phyloP scores from a whole-genome alignment of 1,140 invertebrate species.

The Chionoecetes opilio region DNA sequence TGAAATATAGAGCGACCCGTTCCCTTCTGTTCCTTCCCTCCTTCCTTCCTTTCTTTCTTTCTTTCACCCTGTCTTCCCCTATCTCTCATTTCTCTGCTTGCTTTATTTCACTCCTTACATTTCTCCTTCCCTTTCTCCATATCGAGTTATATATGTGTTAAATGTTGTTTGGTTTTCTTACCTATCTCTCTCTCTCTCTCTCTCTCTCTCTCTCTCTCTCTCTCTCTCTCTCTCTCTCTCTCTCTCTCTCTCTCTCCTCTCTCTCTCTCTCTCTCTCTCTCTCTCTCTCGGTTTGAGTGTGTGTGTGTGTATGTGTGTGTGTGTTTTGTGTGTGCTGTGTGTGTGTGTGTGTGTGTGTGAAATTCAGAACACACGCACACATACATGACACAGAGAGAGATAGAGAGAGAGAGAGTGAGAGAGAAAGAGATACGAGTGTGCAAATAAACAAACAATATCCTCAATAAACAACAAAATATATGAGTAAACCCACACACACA shows the following conservation, averaged over 20 bases:
- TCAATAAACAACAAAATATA: too few species aligned
- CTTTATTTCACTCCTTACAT: not conserved
- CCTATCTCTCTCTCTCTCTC: not conserved
- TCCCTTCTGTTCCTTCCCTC: not conserved
- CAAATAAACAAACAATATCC: not conserved
- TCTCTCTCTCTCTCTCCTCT: too few species aligned
- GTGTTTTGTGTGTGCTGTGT: too few species aligned
- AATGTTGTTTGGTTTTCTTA: not conserved
- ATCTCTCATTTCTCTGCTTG: not conserved
- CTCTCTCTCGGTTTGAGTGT: too few species aligned
- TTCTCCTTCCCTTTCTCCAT: not conserved
- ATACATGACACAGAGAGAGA: too few species aligned
- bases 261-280: too few species aligned
- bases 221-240: conserved; percentile 10
- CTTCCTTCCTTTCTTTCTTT: not conserved
- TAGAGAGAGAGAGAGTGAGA: too few species aligned
- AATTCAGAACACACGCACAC: too few species aligned
- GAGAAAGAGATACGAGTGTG: too few species aligned
- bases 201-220: conserved; percentile 8
- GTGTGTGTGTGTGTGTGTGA: too few species aligned
- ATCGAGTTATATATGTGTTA: not conserved
- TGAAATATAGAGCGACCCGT: not conserved
- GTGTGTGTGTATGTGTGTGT: not conserved
- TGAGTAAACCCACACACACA: too few species aligned
- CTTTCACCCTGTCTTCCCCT: not conserved